phyloP scores from a whole-genome alignment of 2,888 invertebrate genomes.

The Matsumyia berberina region DNA sequence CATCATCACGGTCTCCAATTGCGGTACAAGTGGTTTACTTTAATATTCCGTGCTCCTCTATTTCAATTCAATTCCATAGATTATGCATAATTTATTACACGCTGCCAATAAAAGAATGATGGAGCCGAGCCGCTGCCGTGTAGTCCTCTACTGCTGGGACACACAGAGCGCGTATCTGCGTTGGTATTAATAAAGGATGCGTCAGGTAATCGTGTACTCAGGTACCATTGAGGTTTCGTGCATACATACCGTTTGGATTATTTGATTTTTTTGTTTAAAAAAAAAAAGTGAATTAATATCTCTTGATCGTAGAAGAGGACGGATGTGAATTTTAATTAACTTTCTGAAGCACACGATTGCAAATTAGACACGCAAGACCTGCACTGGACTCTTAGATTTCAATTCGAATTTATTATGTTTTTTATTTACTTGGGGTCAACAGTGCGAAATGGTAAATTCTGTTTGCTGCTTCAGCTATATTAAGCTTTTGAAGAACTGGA shows the following conservation, averaged over 20 bases:
- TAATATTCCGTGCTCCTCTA: conserved; percentile 41
- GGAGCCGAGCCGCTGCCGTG: conserved; percentile 9
- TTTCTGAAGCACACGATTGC: conserved; percentile 21
- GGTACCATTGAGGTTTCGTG: conserved; percentile 31
- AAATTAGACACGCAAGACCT: conserved; percentile 25
- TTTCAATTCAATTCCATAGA: conserved; percentile 64
- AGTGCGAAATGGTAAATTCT: no score
- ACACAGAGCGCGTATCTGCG: neutral
- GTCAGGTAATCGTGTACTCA: conserved; percentile 22
- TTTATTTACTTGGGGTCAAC: conserved; percentile 9
- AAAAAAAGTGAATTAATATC: conserved; percentile 15
- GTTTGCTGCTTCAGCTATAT: no score
- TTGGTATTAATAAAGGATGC: conserved; percentile 36
- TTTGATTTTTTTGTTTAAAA: conserved; percentile 18
- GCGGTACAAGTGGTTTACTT: conserved; percentile 51
- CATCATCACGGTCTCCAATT: conserved; percentile 53
- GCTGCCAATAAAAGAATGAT: conserved; percentile 58
- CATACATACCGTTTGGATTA: conserved; percentile 26
- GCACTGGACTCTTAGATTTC: conserved; percentile 11
- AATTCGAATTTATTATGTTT: conserved; percentile 22
- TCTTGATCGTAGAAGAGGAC: conserved; percentile 18
- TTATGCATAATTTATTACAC: conserved; percentile 64
- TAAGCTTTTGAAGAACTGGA: no score
- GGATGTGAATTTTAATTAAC: conserved; percentile 50
- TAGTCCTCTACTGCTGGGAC: neutral